Evolutionary conservation across 2,888 invertebrate genomes (phyloP).

Genomic region (Sinopyrophorus schimmeli): DNA sequence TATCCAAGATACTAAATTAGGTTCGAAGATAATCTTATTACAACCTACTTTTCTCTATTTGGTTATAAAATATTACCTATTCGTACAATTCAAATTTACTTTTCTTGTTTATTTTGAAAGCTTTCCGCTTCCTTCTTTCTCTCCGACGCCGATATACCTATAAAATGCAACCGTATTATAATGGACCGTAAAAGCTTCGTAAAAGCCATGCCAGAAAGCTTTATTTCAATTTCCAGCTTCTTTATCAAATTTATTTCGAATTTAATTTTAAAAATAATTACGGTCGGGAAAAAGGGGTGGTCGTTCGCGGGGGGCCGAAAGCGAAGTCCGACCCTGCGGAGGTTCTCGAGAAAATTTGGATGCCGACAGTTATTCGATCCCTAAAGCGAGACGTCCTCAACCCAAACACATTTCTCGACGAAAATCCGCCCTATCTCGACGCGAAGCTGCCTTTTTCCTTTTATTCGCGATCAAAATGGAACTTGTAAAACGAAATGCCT

Average conservation of each 20-base stretch:
- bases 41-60: neutral
- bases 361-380: slow-evolving; percentile 1
- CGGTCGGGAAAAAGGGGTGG: too few relatives aligned
- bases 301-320: too few relatives aligned
- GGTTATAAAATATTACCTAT: neutral
- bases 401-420: slow-evolving; percentile 13
- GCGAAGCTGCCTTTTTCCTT: slow-evolving; percentile 7
- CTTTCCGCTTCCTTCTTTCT: neutral
- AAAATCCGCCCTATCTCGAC: slow-evolving; percentile 13
- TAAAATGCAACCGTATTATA: too few relatives aligned
- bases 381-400: slow-evolving; percentile 8
- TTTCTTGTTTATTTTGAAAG: neutral
- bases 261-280: too few relatives aligned
- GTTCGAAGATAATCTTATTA: slow-evolving; percentile 15
- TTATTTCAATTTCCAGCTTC: too few relatives aligned
- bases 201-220: slow-evolving; percentile 6
- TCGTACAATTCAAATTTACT: neutral
- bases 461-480: slow-evolving; percentile 7
- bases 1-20: slow-evolving; percentile 17
- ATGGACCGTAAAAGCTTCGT: slow-evolving; percentile 17
- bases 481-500: too few relatives aligned
- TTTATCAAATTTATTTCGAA: too few relatives aligned
- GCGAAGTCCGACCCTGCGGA: slow-evolving; percentile 10
- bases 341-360: slow-evolving; percentile 2
- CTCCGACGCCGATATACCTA: too few relatives aligned